A percentile compares a stretch with the other conserved stretches of the same genome.
phyloP scores from a whole-genome alignment of 2,888 invertebrate genomes.

The Cybosia mesomella region DNA sequence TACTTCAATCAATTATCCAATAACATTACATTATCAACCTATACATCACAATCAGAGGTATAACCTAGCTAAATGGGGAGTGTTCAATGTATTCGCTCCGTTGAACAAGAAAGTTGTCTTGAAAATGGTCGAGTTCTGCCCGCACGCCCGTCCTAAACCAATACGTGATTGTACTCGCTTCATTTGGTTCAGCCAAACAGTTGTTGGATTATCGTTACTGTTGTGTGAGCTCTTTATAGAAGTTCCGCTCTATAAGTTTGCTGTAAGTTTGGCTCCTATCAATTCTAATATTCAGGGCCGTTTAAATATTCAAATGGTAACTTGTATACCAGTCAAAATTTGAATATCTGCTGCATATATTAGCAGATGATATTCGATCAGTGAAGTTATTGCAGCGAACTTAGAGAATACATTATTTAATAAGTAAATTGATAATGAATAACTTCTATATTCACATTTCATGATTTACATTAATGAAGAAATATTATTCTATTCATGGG shows the following conservation, averaged over 20 bases:
- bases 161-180: conserved; percentile 57
- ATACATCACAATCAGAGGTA: conserved; percentile 49
- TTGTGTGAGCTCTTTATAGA: conserved; percentile 10
- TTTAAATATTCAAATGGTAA: neutral
- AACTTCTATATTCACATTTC: too few relatives aligned
- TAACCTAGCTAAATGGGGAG: conserved; percentile 49
- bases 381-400: too few relatives aligned
- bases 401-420: too few relatives aligned
- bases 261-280: neutral
- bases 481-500: too few relatives aligned
- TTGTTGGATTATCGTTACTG: conserved; percentile 42
- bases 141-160: conserved; percentile 58
- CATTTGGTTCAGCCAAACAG: conserved; percentile 55
- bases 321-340: neutral
- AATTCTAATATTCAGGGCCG: neutral
- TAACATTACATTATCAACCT: conserved; percentile 34
- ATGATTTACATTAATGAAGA: too few relatives aligned
- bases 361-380: neutral
- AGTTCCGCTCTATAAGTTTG: neutral
- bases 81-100: conserved; percentile 42
- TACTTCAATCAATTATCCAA: conserved; percentile 41
- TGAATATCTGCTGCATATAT: conserved; percentile 3
- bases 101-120: conserved; percentile 45
- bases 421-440: too few relatives aligned
- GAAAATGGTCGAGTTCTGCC: conserved; percentile 40